Base-by-base conservation (phyloP, 2,113 vertebrate species). In the Petromus typicus region DNA sequence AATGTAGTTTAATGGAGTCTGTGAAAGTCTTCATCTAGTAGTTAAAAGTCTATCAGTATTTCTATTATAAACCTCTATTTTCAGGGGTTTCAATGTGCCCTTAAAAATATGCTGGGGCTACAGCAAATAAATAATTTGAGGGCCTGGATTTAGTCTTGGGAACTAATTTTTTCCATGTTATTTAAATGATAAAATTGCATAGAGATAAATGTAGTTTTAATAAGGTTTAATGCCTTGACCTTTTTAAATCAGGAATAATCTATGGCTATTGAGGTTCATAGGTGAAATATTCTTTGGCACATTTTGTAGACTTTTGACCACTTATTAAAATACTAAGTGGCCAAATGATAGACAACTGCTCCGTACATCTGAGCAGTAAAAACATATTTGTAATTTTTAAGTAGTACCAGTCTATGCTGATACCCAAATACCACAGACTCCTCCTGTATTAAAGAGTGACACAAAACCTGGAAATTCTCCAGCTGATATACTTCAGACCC, bases 61-160 rank as follows among this genome's bases (percentile, higher is more conserved):
- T 97, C 95, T 97, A 57, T 80, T 94, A 90, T 89, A 95, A 97
- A 54, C 96, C 97, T 95, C 96, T 97, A 95, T 98, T 98, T 98
- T 98, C 96, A 97, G 91, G 98, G 94, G 96, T 96, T 96, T 69
- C 93, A 91, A 2, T 80, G 63, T 95, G n/a, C 96, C 97, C 97
- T 98, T 97, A 96, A 37, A 96, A 96, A 75, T 94, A 92, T 97
- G 22, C 79, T 95, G 45, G 30, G 45, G 25, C 95, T 96, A 48
- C 71, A 93, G 86, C 96, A 97, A 80, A 91, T 93, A 90, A 85
- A 59, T 95, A 89, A 78, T 71, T 92, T 96, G 69, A 87, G 59
- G 69, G 59, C 88, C 66, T 67, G 45, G 54, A 90, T 63, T 81
- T 89, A 93, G 37, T 91, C 91, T 94, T 93, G 82, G 59, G 76